These are phyloP conservation scores for Chorisops tibialis DNA, from an alignment of 2,888 invertebrate genomes.

Conservation along the genomic window DNA sequence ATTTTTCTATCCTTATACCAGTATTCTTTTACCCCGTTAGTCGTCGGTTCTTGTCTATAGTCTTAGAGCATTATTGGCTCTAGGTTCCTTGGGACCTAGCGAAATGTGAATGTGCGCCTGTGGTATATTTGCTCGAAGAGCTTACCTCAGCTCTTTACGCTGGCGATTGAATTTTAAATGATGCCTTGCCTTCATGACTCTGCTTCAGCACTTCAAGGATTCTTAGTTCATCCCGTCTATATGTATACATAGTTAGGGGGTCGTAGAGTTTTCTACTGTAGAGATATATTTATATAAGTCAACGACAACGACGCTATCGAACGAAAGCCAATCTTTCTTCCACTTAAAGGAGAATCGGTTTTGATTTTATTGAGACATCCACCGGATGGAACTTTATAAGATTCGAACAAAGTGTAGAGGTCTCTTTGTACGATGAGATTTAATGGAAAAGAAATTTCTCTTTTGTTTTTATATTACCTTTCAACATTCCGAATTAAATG, in stretches of 20 bases:
- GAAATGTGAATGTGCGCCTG: not conserved
- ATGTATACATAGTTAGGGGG: not conserved
- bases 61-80: conserved; percentile 11
- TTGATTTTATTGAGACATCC: conserved; percentile 27
- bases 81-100: conserved; percentile 3
- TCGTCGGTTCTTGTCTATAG: no score
- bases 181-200: conserved; percentile 6
- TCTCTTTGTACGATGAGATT: conserved; percentile 25
- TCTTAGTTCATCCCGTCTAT: not conserved
- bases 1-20: conserved; percentile 6
- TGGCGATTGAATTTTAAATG: conserved; percentile 29
- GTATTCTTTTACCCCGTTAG: not conserved
- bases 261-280: not conserved
- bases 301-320: not conserved
- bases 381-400: conserved; percentile 24
- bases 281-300: not conserved
- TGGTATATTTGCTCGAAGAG: conserved; percentile 15
- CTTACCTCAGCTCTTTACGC: conserved; percentile 25
- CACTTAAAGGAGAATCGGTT: conserved; percentile 24
- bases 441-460: conserved; percentile 15
- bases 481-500: no score
- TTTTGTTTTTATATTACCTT: no score
- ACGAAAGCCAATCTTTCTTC: conserved; percentile 26
- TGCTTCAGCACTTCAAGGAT: conserved; percentile 1
- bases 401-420: conserved; percentile 16